Evolutionary conservation across 2,888 invertebrate species (phyloP), one percentile per base, ranked within the genome.

Genomic region (Helobdella robusta): DNA sequence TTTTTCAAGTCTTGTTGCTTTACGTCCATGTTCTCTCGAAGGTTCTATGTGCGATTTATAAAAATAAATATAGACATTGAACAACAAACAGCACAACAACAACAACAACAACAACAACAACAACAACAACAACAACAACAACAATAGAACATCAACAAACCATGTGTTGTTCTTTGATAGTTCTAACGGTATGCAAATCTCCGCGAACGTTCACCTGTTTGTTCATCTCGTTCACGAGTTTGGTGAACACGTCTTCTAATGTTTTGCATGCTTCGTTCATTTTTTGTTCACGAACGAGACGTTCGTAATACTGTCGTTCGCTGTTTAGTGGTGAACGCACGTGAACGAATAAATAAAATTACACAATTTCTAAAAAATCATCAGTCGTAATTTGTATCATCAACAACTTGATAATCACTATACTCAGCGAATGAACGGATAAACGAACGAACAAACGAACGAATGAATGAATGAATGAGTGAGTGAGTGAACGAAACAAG

Each of bases 231-330:
- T 75, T 74, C n/a, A 74, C 73, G 44, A 78, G 70, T 54, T 75
- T 74, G 32, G 73, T 69, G 68, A 78, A 77, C 25, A 76, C 76
- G 68, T 76, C 76, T 61, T 72, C 72, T 50, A 78, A 73, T 77
- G 78, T 78, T 71, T 78, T 77, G 63, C 76, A 69, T 52, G 78
- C 78, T 67, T 78, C 78, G 4, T 75, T 73, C 64, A 77, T 74
- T 23, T 77, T 73, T 35, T 78, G 77, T 6, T 77, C 76, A 8
- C 75, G 76, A 59, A 78, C 70, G 70, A 78, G 71, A 15, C 75
- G 75, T 66, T 77, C 77, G 73, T 78, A 77, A 71, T 78, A 73
- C 68, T 77, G 77, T 73, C 76, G 78, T 69, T 78, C 77, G 68
- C 78, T 78, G 74, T 46, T 61, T n/a, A 11, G 34, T 8, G 34